Conservation (phyloP, 2,888 invertebrate species). For the Aelia acuminata region DNA sequence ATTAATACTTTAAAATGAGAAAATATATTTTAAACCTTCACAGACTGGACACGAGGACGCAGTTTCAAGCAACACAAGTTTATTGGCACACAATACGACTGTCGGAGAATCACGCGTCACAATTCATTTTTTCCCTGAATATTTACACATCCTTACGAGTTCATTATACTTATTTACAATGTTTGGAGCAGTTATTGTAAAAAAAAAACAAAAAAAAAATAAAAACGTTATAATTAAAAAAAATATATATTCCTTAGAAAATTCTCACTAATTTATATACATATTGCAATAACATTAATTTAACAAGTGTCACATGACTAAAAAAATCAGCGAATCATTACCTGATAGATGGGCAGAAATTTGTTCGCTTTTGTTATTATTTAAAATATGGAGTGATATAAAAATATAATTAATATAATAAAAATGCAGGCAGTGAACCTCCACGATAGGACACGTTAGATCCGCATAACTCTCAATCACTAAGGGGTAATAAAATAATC, state of each 20-base stretch:
- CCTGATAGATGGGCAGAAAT: slow-evolving; percentile 3
- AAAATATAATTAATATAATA: slow-evolving; percentile 60
- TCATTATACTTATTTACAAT: slow-evolving; percentile 52
- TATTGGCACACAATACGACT: slow-evolving; percentile 58
- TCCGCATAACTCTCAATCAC: slow-evolving; percentile 14
- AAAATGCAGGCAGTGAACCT: slow-evolving; percentile 55
- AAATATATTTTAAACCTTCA: slow-evolving; percentile 31
- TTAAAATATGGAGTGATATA: slow-evolving; percentile 57
- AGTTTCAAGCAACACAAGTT: slow-evolving; percentile 48
- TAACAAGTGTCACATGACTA: slow-evolving; percentile 51
- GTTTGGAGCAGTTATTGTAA: slow-evolving; percentile 43
- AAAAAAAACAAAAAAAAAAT: slow-evolving; percentile 15
- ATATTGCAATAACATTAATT: slow-evolving; percentile 59
- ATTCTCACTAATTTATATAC: slow-evolving; percentile 57
- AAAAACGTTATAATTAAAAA: background rate
- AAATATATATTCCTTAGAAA: slow-evolving; percentile 48
- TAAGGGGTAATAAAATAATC: slow-evolving; percentile 57
- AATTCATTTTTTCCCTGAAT: slow-evolving; percentile 24
- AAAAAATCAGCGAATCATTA: slow-evolving; percentile 47
- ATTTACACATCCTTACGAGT: slow-evolving; percentile 52
- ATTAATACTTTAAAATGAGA: slow-evolving; percentile 50
- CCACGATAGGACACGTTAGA: slow-evolving; percentile 31
- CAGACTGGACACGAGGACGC: background rate
- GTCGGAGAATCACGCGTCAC: slow-evolving; percentile 50
- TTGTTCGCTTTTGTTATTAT: slow-evolving; percentile 42